Evolutionary conservation across 2,888 invertebrate species (phyloP), one percentile per base, ranked within the genome.

Genomic region (Seira ritae): DNA sequence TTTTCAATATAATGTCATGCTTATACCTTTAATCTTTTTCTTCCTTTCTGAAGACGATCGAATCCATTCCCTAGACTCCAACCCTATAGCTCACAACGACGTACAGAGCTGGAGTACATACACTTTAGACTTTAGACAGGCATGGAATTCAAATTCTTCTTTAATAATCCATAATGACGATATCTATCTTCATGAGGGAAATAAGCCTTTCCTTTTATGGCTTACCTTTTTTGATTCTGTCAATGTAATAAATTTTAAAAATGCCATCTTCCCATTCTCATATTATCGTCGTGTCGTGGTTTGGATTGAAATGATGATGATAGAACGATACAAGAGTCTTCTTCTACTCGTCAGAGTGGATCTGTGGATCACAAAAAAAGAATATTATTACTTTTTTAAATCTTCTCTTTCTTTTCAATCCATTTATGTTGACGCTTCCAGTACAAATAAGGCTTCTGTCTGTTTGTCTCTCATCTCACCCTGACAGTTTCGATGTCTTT

Each of bases 381-480:
- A 42, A 42, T 42, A 12, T 42, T 12, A 12, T n/a, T n/a, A n/a
- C n/a, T n/a, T n/a, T n/a, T n/a, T n/a, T n/a, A n/a, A n/a, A n/a
- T n/a, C n/a, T n/a, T n/a, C n/a, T n/a, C n/a, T n/a, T n/a, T n/a
- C n/a, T n/a, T 4, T 12, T 81, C 76, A 81, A 81, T 81, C 81
- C 81, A 81, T 81, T 81, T 76, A 67, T 67, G 46, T 68, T 76
- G 72, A 60, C 62, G 15, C 72, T 69, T 75, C 72, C 71, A 37
- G 70, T 81, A 81, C 81, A 81, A 81, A 81, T 81, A 81, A 81
- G 81, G 81, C 81, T 81, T 65, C 80, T 70, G 80, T 70, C 73
- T 74, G n/a, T 71, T 80, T 42, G 46, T 55, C 42, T 10, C 55
- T 74, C n/a, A n/a, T n/a, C n/a, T n/a, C n/a, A n/a, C n/a, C n/a